Evolutionary conservation across 2,797 vertebrate genomes (phyloP), one percentile per base, ranked within the genome.

Genomic region (Trichosurus vulpecula): DNA sequence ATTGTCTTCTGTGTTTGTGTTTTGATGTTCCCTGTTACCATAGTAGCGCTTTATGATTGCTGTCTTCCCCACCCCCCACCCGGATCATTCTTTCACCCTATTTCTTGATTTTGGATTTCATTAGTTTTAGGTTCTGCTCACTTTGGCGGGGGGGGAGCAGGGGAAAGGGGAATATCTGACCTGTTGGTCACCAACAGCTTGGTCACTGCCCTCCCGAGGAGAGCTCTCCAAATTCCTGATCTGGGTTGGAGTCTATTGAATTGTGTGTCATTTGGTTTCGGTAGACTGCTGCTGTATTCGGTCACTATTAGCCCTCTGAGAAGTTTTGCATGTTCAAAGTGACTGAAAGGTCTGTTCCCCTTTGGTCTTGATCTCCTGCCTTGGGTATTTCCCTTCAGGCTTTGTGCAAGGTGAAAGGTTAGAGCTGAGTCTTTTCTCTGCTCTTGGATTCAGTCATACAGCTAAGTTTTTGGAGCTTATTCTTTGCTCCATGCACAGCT

Each of bases 111-210:
- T 74, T 74, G 6, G 66, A 74, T 41, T 74, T 41, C 74, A n/a
- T 41, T 74, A 74, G n/a, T 25, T 16, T 74, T 74, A 74, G n/a
- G n/a, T 22, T 41, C n/a, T 74, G 16, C 19, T 74, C n/a, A 41
- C 16, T 41, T 74, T 74, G 22, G 8, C 2, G 2, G 1, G 8
- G 2, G 2, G 1, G 4, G 31, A 12, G 35, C 0, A n/a, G 0
- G n/a, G 6, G n/a, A 41, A 2, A 74, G 1, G 14, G n/a, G 19
- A 74, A 74, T 74, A 6, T 74, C 16, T 22, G n/a, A 22, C n/a
- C 66, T 74, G 16, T n/a, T n/a, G n/a, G n/a, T n/a, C n/a, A n/a
- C n/a, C n/a, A n/a, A 41, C 16, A 41, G n/a, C 2, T 74, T 74
- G n/a, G n/a, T 74, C 16, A 74, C 35, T 66, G 12, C 2, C 16